phyloP scores from a whole-genome alignment of 2,797 vertebrate species.

The Sebastiscus albofasciatus region DNA sequence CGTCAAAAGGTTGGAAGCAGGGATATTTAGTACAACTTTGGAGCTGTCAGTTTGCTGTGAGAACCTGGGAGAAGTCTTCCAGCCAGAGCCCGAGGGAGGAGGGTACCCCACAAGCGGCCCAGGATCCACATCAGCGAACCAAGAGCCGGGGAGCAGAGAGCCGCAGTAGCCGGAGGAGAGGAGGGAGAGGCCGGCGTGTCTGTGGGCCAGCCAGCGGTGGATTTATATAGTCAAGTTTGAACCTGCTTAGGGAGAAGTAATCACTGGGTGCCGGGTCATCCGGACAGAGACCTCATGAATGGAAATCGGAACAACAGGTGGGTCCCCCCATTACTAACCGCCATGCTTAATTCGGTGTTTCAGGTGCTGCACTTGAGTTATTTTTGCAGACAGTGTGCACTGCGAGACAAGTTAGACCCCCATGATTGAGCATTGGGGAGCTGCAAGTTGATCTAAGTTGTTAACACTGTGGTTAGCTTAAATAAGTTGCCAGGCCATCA shows the following conservation, averaged over 20 bases:
- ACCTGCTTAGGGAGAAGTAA: conserved; percentile 33
- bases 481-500: neutral
- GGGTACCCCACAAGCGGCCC: conserved; percentile 64
- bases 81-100: conserved; percentile 13
- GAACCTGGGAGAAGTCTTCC: conserved; percentile 28
- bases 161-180: conserved; percentile 6
- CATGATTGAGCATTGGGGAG: no score
- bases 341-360: conserved; percentile 12
- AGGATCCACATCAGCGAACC: conserved; percentile 54
- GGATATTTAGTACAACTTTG: conserved; percentile 22
- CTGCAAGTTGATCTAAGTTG: neutral
- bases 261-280: conserved; percentile 77
- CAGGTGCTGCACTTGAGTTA: conserved; percentile 27
- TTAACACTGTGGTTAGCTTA: neutral
- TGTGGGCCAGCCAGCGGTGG: neutral
- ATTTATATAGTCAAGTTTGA: neutral
- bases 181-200: neutral
- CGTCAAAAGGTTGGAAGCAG: neutral
- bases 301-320: conserved; percentile 99
- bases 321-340: neutral
- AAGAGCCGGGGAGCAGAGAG: conserved; percentile 18
- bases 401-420: neutral
- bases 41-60: conserved; percentile 33
- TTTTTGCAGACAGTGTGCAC: conserved; percentile 13
- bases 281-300: conserved; percentile 94